Evolutionary conservation across 1,140 invertebrate genomes (phyloP), one percentile per base, ranked within the genome.

Genomic region (Leptonema lineaticorne): DNA sequence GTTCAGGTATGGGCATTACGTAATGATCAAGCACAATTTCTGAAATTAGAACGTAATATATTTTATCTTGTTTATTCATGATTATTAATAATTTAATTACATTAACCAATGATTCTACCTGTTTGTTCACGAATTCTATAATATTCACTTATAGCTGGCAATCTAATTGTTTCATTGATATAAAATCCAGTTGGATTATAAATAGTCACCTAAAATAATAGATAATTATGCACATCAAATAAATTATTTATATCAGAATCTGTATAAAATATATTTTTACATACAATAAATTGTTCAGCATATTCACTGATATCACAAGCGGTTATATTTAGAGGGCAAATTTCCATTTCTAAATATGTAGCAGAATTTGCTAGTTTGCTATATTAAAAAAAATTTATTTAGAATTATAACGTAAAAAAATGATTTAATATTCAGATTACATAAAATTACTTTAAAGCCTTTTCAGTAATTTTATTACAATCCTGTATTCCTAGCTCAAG

Each of bases 141-240:
- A 4, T 79, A 78, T 8, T 77, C 75, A 45, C 81, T 83, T 0
- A 76, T 73, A 0, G 92, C 89, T 0, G 94, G 94, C 9, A 97
- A 26, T 14, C 90, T 82, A 8, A 95, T 81, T 72, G 87, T 88
- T 41, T 86, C 81, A 9, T 83, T 81, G 0, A 91, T 83, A 29
- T 82, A 76, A 33, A 87, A 84, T 59, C 89, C 89, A 7, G 92
- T 74, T 0, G 94, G 92, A 79, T 98, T 98, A 76, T 94, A 93
- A 2, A 94, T 74, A 0, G 89, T 87, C 0, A 93, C 82, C 0
- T 88, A 33, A 59, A 33, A 33, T n/a, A n/a, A n/a, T n/a, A n/a
- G n/a, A n/a, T n/a, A n/a, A n/a, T n/a, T n/a, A n/a, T n/a, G n/a
- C n/a, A 16, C 20, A 37, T 37, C 1, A 28, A 56, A 57, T 7